A percentile compares a stretch with the other conserved stretches of the same genome.
phyloP scores from a whole-genome alignment of 2,113 vertebrate genomes.

The Hassar affinis region DNA sequence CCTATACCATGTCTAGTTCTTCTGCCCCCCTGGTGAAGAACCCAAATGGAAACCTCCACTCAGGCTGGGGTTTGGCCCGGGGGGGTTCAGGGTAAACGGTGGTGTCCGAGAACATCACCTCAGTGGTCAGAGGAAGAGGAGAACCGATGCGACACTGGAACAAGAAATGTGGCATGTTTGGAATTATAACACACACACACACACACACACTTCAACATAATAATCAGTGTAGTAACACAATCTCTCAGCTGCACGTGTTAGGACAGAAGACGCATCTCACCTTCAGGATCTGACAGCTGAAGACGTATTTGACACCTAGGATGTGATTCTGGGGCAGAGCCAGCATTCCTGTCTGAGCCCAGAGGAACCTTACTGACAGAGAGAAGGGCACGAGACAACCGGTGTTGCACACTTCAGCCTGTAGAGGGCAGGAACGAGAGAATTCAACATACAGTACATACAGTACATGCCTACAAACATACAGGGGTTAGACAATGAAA shows the following conservation, averaged over 20 bases:
- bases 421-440: too few relatives aligned
- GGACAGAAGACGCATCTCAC: constrained; percentile 45
- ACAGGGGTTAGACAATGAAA: too few relatives aligned
- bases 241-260: neutral
- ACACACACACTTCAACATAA: neutral
- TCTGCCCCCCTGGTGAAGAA: constrained; percentile 64
- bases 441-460: too few relatives aligned
- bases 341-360: constrained; percentile 69
- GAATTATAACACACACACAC: neutral
- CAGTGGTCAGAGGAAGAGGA: constrained; percentile 61
- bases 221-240: neutral
- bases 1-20: constrained; percentile 62
- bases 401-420: constrained; percentile 63
- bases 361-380: constrained; percentile 68
- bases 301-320: constrained; percentile 69
- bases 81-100: constrained; percentile 66
- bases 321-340: constrained; percentile 70
- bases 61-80: constrained; percentile 53
- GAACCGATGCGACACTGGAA: constrained; percentile 65
- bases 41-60: constrained; percentile 72
- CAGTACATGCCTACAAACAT: too few relatives aligned
- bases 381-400: constrained; percentile 69
- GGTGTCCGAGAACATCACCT: constrained; percentile 67
- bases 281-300: constrained; percentile 65
- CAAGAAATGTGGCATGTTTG: neutral